A percentile compares a stretch with the other conserved stretches of the same genome.
These are phyloP conservation scores for Endomychus coccineus DNA, from an alignment of 2,888 invertebrate genomes.

Conservation along the genomic window DNA sequence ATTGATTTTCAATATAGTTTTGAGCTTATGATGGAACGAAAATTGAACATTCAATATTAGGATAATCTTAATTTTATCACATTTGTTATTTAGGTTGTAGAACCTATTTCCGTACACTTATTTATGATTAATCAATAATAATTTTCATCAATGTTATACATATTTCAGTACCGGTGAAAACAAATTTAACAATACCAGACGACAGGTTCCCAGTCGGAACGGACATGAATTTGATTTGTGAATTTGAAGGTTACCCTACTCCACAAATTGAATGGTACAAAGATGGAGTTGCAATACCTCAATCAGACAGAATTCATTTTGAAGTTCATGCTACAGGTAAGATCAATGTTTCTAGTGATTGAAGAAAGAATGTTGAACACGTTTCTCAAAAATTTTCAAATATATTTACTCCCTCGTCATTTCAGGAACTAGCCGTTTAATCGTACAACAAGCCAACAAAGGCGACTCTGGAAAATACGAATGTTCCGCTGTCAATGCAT, in stretches of 20 bases:
- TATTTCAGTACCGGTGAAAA: conserved; percentile 56
- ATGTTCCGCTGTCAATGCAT: conserved; percentile 74
- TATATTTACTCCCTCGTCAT: conserved; percentile 10
- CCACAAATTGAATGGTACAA: conserved; percentile 78
- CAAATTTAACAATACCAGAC: conserved; percentile 53
- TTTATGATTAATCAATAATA: too few species aligned
- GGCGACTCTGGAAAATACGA: conserved; percentile 75
- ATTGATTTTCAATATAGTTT: too few species aligned
- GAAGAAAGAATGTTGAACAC: conserved; percentile 15
- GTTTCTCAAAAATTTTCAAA: neutral
- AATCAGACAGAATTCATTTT: conserved; percentile 54
- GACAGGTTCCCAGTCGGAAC: conserved; percentile 57
- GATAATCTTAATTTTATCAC: too few species aligned
- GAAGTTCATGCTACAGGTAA: conserved; percentile 47
- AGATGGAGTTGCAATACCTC: conserved; percentile 53
- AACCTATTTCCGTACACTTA: too few species aligned
- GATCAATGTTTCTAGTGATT: conserved; percentile 1
- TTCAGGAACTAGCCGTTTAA: conserved; percentile 61
- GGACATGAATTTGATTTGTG: conserved; percentile 64
- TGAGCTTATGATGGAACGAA: too few species aligned
- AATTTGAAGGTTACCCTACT: conserved; percentile 68
- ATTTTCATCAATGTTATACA: neutral
- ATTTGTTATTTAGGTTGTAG: too few species aligned
- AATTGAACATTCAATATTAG: too few species aligned
- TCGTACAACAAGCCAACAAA: conserved; percentile 54